phyloP scores from a whole-genome alignment of 2,888 invertebrate species.

The Trachelus tabidus region DNA sequence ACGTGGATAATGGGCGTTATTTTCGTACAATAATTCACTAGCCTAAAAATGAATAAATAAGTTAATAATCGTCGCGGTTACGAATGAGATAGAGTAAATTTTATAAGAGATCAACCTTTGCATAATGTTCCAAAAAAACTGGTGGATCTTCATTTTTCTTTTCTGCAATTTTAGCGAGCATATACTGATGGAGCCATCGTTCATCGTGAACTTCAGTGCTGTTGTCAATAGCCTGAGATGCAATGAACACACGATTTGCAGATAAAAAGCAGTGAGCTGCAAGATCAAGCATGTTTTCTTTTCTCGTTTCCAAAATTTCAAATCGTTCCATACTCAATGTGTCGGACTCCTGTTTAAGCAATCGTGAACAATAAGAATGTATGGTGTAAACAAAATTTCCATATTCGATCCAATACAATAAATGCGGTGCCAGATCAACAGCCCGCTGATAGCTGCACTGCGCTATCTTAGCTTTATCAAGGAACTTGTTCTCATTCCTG shows the following conservation, averaged over 20 bases:
- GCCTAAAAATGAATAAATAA: slow-evolving; percentile 69
- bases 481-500: slow-evolving; percentile 72
- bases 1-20: slow-evolving; percentile 84
- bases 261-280: slow-evolving; percentile 83
- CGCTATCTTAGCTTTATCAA: slow-evolving; percentile 78
- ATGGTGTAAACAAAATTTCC: slow-evolving; percentile 91
- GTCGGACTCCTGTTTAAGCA: slow-evolving; percentile 84
- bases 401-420: slow-evolving; percentile 89
- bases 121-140: slow-evolving; percentile 82
- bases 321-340: slow-evolving; percentile 80
- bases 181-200: slow-evolving; percentile 92
- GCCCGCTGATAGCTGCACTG: slow-evolving; percentile 86
- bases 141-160: slow-evolving; percentile 82
- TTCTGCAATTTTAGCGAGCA: slow-evolving; percentile 95
- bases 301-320: slow-evolving; percentile 79
- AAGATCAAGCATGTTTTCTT: slow-evolving; percentile 82
- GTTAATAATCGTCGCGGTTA: background rate
- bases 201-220: slow-evolving; percentile 79
- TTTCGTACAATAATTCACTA: slow-evolving; percentile 80
- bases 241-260: slow-evolving; percentile 73
- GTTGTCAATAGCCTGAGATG: slow-evolving; percentile 68
- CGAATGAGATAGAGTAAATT: background rate
- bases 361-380: slow-evolving; percentile 89
- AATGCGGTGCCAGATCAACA: slow-evolving; percentile 79
- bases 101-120: slow-evolving; percentile 67